Conservation (phyloP, 2,797 vertebrate species). For the Meda fulgida region DNA sequence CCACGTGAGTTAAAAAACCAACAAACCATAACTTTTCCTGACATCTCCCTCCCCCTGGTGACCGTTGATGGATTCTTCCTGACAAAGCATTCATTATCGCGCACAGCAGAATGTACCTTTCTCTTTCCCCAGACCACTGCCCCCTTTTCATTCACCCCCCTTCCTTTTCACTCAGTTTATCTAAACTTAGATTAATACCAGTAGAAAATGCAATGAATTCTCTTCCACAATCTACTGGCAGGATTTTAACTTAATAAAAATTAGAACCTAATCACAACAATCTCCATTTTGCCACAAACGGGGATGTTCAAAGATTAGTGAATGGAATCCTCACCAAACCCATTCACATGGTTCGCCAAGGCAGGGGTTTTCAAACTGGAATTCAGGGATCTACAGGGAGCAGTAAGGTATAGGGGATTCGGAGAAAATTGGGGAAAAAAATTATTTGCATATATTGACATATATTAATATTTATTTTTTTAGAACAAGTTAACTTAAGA, state of each 20-base stretch:
- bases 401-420: no score
- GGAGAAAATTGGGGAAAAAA: background rate
- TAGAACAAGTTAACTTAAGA: background rate
- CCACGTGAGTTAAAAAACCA: constrained; percentile 90
- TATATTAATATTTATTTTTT: background rate
- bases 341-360: background rate
- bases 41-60: constrained; percentile 88
- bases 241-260: constrained; percentile 8
- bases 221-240: background rate
- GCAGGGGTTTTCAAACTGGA: background rate
- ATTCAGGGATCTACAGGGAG: background rate
- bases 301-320: background rate
- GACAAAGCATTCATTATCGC: constrained; percentile 89
- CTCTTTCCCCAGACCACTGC: constrained; percentile 66
- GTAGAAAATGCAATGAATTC: constrained; percentile 69
- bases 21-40: constrained; percentile 91
- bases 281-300: background rate
- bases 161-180: constrained; percentile 68
- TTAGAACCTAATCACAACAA: background rate
- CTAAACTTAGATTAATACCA: constrained; percentile 79
- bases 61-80: constrained; percentile 89
- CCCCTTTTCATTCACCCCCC: constrained; percentile 42
- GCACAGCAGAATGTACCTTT: constrained; percentile 84
- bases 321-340: background rate
- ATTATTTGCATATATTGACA: no score